A percentile compares a stretch with the other conserved stretches of the same genome.
phyloP scores from a whole-genome alignment of 2,113 vertebrate species.

The Boleophthalmus pectinirostris region DNA sequence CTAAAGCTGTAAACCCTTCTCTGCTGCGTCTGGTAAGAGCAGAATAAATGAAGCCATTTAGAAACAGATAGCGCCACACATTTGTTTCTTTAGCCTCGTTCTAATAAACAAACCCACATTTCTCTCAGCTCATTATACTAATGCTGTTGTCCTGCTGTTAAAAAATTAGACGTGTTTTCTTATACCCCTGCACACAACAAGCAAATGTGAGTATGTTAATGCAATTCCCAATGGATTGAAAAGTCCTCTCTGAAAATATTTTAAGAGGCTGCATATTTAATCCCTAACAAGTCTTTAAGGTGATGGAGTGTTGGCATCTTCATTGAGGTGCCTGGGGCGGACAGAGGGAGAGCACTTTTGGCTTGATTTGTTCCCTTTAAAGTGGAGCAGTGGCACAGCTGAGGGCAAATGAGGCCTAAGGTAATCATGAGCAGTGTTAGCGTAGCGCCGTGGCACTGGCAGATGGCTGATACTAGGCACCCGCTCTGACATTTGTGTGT shows the following conservation, averaged over 20 bases:
- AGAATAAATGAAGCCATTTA: slow-evolving; percentile 15
- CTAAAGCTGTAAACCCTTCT: slow-evolving; percentile 8
- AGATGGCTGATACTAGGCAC: slow-evolving; percentile 50
- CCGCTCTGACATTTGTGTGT: slow-evolving; percentile 40
- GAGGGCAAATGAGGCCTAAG: slow-evolving; percentile 33
- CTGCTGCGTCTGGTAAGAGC: slow-evolving; percentile 2
- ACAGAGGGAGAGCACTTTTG: slow-evolving; percentile 38
- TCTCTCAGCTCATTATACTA: slow-evolving; percentile 12
- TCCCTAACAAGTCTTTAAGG: slow-evolving; percentile 59
- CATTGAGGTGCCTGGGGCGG: slow-evolving; percentile 46
- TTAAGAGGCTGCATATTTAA: slow-evolving; percentile 42
- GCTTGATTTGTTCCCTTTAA: slow-evolving; percentile 65
- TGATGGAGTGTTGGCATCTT: slow-evolving; percentile 63
- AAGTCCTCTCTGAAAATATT: slow-evolving; percentile 32
- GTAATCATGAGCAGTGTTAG: slow-evolving; percentile 37
- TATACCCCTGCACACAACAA: slow-evolving; percentile 31
- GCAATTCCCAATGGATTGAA: slow-evolving; percentile 30
- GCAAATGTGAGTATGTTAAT: slow-evolving; percentile 38
- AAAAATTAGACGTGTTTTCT: slow-evolving; percentile 19
- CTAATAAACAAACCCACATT: slow-evolving; percentile 16
- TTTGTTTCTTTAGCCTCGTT: slow-evolving; percentile 7
- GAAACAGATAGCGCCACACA: slow-evolving; percentile 6
- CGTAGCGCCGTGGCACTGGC: slow-evolving; percentile 27
- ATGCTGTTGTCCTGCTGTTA: slow-evolving; percentile 24
- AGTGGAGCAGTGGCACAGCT: slow-evolving; percentile 44